These are phyloP conservation scores for Drosophila cognata DNA, from an alignment of 2,888 invertebrate species.

Conservation along the genomic window DNA sequence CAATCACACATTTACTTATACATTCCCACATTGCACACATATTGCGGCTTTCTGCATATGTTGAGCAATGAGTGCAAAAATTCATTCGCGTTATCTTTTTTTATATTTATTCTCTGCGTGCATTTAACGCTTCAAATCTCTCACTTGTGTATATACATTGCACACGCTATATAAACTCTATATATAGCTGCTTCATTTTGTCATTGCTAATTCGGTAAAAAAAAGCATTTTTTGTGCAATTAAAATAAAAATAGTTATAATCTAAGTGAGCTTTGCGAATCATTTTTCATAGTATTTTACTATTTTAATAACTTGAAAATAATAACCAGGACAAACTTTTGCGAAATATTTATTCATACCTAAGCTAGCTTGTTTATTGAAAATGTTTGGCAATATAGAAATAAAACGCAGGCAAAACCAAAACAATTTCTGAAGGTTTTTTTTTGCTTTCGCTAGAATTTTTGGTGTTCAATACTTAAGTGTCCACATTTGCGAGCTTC, in stretches of 20 bases:
- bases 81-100: constrained; percentile 28
- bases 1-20: constrained; percentile 11
- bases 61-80: constrained; percentile 23
- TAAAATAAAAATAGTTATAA: neutral
- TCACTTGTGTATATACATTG: constrained; percentile 1
- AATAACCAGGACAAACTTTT: neutral
- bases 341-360: neutral
- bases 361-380: neutral
- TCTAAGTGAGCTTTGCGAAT: neutral
- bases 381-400: neutral
- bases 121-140: constrained; percentile 31
- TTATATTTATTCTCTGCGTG: constrained; percentile 6
- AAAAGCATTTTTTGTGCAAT: neutral
- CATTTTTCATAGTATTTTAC: too few relatives aligned
- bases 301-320: neutral
- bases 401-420: neutral
- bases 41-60: constrained; percentile 39
- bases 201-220: constrained; percentile 9
- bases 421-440: neutral
- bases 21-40: constrained; percentile 12
- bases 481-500: neutral
- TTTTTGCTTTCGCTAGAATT: neutral
- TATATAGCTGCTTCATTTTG: constrained; percentile 29
- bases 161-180: constrained; percentile 16
- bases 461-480: neutral